A percentile compares a stretch with the other conserved stretches of the same genome.
Evolutionary conservation across 1,140 invertebrate genomes (phyloP).

Genomic region (Drosophila yakuba): DNA sequence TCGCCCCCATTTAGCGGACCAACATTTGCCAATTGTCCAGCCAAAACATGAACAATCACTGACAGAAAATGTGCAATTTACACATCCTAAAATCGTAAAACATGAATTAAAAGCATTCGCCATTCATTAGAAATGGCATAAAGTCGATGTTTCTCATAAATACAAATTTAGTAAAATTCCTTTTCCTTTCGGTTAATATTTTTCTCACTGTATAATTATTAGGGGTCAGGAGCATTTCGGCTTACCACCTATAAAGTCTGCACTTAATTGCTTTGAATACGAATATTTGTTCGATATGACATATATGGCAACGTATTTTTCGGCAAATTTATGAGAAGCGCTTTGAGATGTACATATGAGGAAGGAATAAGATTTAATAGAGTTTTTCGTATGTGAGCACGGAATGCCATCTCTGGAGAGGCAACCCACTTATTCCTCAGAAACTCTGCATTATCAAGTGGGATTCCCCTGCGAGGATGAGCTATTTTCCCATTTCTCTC

Average conservation of each 20-base stretch:
- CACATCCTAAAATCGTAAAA: not conserved
- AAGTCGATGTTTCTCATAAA: too few relatives aligned
- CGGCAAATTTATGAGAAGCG: constrained; percentile 24
- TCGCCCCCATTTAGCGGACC: constrained; percentile 40
- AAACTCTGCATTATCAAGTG: not conserved
- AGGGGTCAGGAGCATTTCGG: not conserved
- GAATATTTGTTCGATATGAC: constrained; percentile 16
- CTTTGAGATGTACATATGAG: not conserved
- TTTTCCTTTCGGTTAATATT: too few relatives aligned
- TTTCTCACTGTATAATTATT: constrained; percentile 5
- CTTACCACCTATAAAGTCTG: constrained; percentile 58
- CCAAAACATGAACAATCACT: constrained; percentile 23
- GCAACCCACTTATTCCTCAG: not conserved
- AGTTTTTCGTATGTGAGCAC: not conserved
- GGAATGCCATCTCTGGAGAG: constrained; percentile 6
- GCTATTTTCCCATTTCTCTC: not conserved
- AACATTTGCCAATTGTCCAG: constrained; percentile 32
- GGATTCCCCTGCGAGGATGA: constrained; percentile 10
- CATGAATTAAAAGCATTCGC: too few relatives aligned
- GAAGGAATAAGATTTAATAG: constrained; percentile 21
- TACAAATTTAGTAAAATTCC: too few relatives aligned
- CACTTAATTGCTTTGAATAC: constrained; percentile 54
- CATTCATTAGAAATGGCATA: too few relatives aligned
- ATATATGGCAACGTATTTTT: constrained; percentile 17
- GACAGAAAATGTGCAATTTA: not conserved